Percentiles rank a stretch among this genome's conserved stretches.
Evolutionary conservation across 1,140 invertebrate species (phyloP).

Genomic region (Drosophila leontia): DNA sequence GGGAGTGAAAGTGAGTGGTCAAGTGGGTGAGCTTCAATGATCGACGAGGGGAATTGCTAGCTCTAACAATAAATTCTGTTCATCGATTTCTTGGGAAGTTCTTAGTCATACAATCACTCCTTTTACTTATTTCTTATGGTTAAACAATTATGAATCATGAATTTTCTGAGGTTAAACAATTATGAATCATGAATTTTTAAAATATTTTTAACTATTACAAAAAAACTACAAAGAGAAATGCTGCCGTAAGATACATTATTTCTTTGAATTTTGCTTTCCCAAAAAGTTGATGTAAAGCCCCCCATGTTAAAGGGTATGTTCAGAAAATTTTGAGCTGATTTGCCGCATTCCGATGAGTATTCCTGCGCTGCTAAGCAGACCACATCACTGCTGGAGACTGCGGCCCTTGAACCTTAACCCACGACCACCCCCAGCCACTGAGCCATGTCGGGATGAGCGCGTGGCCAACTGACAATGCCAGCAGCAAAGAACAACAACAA

Average conservation of each 20-base stretch:
- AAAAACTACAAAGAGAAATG: no score
- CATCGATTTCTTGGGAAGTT: not conserved
- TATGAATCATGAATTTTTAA: no score
- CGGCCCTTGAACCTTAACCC: constrained; percentile 19
- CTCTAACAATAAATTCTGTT: not conserved
- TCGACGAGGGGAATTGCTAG: constrained; percentile 8
- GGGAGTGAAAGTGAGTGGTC: constrained; percentile 29
- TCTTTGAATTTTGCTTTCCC: not conserved
- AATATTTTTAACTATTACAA: no score
- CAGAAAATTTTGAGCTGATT: constrained; percentile 58
- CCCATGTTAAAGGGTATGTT: constrained; percentile 1
- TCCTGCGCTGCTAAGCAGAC: constrained; percentile 51
- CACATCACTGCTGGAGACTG: constrained; percentile 42
- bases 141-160: no score
- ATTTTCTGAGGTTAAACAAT: no score
- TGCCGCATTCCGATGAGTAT: constrained; percentile 45
- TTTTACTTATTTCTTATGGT: no score
- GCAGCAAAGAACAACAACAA: constrained; percentile 52
- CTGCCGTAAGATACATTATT: not conserved
- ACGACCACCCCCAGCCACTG: constrained; percentile 34
- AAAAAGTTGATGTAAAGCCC: not conserved
- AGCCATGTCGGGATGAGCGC: constrained; percentile 67
- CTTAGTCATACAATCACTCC: not conserved
- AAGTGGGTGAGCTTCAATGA: not conserved
- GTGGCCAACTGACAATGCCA: constrained; percentile 80